Evolutionary conservation across 2,113 vertebrate species (phyloP).

Genomic region (Clarias gariepinus): DNA sequence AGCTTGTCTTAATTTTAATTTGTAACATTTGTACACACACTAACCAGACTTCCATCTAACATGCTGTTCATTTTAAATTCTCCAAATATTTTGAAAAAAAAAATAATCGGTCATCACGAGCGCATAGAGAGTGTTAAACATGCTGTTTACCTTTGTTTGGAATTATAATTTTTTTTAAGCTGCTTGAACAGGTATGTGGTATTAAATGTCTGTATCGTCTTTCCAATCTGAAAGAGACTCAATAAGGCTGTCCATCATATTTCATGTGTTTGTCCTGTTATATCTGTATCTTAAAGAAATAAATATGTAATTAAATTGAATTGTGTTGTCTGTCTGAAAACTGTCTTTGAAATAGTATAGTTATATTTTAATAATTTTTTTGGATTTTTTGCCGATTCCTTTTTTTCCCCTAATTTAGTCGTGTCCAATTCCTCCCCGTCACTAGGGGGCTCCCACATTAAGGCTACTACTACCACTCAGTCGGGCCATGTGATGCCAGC

Average conservation of each 20-base stretch:
- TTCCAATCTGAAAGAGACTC: background rate
- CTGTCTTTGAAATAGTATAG: too few relatives aligned
- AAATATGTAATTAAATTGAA: background rate
- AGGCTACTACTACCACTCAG: too few relatives aligned
- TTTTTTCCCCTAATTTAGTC: too few relatives aligned
- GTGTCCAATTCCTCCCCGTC: too few relatives aligned
- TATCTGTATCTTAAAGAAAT: slow-evolving; percentile 29
- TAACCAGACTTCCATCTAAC: background rate
- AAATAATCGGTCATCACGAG: background rate
- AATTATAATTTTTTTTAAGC: background rate
- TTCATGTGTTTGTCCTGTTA: slow-evolving; percentile 42
- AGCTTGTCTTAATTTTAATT: background rate
- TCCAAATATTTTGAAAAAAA: background rate
- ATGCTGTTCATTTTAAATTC: background rate
- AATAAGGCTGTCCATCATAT: slow-evolving; percentile 13
- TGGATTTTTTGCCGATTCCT: too few relatives aligned
- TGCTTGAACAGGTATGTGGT: slow-evolving; percentile 10
- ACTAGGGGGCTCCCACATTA: too few relatives aligned
- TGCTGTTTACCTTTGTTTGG: background rate
- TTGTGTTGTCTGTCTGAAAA: background rate
- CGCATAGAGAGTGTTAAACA: background rate
- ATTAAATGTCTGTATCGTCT: background rate
- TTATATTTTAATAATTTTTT: too few relatives aligned
- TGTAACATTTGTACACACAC: background rate
- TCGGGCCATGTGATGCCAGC: too few relatives aligned